phyloP scores from a whole-genome alignment of 2,113 vertebrate genomes.

The Perognathus longimembris region DNA sequence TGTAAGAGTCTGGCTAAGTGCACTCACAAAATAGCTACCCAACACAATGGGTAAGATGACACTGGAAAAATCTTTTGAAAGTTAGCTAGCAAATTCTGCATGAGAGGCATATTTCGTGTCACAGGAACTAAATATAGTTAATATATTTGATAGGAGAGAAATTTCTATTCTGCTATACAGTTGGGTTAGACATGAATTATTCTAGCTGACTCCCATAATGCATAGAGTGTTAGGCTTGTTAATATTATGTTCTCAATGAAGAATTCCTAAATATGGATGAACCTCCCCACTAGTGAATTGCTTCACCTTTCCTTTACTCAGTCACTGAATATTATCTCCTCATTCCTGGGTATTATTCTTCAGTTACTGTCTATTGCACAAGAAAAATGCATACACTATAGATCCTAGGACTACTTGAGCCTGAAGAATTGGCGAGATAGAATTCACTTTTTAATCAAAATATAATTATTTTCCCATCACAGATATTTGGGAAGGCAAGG shows the following conservation, averaged over 20 bases:
- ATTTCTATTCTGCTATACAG: not conserved
- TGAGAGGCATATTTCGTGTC: not conserved
- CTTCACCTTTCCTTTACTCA: not conserved
- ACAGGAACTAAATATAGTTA: not conserved
- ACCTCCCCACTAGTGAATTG: rapidly evolving
- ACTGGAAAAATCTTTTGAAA: not conserved
- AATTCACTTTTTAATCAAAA: conserved; percentile 16
- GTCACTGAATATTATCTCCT: not conserved
- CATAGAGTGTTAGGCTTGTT: not conserved
- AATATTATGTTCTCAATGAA: not conserved
- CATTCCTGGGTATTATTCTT: not conserved
- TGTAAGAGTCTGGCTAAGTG: not conserved
- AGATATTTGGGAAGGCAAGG: not conserved
- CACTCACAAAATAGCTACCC: not conserved
- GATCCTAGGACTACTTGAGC: not conserved
- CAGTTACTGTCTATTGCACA: not conserved
- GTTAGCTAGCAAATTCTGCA: not conserved
- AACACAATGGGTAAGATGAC: not conserved
- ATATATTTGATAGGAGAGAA: not conserved
- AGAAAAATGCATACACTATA: not conserved
- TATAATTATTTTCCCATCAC: conserved; percentile 2
- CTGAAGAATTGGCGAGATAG: not conserved
- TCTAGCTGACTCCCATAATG: not conserved
- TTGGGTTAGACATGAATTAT: not conserved
- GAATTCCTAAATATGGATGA: not conserved